Evolutionary conservation across 1,140 invertebrate genomes (phyloP).

Genomic region (Mizuhopecten yessoensis): DNA sequence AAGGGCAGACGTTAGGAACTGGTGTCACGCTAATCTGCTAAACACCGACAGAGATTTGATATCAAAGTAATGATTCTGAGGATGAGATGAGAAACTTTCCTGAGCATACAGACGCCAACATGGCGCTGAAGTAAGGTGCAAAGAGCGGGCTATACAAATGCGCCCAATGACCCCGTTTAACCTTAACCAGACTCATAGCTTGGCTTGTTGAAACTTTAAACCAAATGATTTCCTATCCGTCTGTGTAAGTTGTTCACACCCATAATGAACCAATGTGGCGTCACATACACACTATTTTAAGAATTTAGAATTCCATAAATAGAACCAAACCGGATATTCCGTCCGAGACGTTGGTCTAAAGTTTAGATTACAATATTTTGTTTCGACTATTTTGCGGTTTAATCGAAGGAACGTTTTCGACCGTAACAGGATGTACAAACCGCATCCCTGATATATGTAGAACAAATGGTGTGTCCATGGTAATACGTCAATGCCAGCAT

Average conservation of each 20-base stretch:
- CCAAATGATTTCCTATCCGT: background rate
- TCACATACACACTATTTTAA: background rate
- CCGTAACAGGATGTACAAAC: background rate
- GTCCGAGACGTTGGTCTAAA: background rate
- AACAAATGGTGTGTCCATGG: background rate
- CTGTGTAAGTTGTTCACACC: background rate
- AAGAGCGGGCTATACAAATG: background rate
- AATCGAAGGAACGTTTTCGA: background rate
- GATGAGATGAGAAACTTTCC: background rate
- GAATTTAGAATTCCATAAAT: background rate
- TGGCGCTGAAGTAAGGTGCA: background rate
- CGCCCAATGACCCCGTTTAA: constrained; percentile 7
- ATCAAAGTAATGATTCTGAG: constrained; percentile 18
- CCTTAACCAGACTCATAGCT: background rate
- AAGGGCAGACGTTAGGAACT: background rate
- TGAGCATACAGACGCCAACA: background rate
- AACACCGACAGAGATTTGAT: background rate
- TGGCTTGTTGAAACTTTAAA: background rate
- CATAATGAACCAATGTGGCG: constrained; percentile 11
- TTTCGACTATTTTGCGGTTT: background rate
- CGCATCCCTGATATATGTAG: background rate
- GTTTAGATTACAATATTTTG: background rate
- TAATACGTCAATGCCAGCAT: background rate
- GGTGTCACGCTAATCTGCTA: background rate
- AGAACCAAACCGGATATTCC: background rate